A percentile compares a stretch with the other conserved stretches of the same genome.
Conservation (phyloP, 2,888 invertebrate species). For the Lordiphosa andalusiaca region DNA sequence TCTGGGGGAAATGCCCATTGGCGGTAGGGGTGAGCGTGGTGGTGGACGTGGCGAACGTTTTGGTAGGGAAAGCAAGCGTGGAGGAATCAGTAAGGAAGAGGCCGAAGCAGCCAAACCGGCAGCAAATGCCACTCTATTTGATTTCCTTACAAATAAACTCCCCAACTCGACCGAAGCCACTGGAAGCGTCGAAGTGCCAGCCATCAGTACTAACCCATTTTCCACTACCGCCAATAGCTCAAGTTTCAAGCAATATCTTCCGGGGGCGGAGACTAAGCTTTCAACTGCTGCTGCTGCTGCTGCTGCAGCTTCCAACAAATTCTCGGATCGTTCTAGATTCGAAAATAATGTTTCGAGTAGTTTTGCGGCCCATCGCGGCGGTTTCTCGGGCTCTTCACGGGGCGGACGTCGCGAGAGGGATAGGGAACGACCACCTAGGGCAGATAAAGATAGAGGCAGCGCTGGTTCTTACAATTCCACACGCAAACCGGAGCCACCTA, state of each 20-base stretch:
- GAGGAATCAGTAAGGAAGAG: conserved; percentile 81
- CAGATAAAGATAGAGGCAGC: conserved; percentile 20
- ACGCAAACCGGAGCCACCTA: conserved; percentile 10
- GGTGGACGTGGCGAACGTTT: conserved; percentile 31
- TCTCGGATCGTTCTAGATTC: conserved; percentile 68
- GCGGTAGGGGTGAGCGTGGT: conserved; percentile 30
- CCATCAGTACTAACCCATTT: conserved; percentile 16
- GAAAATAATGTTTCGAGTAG: conserved; percentile 80
- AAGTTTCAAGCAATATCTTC: conserved; percentile 30
- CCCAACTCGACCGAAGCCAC: conserved; percentile 47
- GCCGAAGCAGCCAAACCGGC: conserved; percentile 86
- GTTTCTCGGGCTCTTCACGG: conserved; percentile 19
- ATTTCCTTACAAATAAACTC: conserved; percentile 90
- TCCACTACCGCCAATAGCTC: conserved; percentile 38
- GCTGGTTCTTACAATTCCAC: not conserved
- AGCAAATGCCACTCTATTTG: conserved; percentile 89
- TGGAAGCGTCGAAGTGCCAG: conserved; percentile 12
- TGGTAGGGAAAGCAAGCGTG: conserved; percentile 64
- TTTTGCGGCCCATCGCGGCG: conserved; percentile 76
- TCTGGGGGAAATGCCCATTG: conserved; percentile 25
- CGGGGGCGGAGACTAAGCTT: conserved; percentile 21
- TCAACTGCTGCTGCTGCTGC: conserved; percentile 3
- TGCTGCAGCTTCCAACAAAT: conserved; percentile 33
- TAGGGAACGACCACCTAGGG: conserved; percentile 39
- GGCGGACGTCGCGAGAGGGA: conserved; percentile 41